Conservation (phyloP, 2,888 invertebrate genomes). For the Eupithecia abbreviata region DNA sequence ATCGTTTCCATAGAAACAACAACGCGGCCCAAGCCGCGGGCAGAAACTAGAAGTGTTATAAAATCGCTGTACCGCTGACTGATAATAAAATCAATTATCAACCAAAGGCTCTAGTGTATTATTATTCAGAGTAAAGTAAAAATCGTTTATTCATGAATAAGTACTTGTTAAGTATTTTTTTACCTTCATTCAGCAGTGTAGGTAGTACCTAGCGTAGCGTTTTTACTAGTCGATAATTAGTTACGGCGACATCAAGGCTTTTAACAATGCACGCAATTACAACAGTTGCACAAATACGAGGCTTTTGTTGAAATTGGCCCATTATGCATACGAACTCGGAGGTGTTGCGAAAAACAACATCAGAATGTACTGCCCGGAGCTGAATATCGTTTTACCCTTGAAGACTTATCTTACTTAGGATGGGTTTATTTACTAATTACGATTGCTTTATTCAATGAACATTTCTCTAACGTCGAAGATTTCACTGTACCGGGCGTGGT, state of each 20-base stretch:
- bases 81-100: neutral
- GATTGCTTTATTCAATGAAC: neutral
- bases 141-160: too few relatives aligned
- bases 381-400: neutral
- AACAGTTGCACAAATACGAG: slow-evolving; percentile 34
- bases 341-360: slow-evolving; percentile 32
- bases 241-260: slow-evolving; percentile 27
- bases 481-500: neutral
- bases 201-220: neutral
- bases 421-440: neutral
- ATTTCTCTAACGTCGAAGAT: neutral
- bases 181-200: neutral
- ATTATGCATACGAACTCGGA: slow-evolving; percentile 19
- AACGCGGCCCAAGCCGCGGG: neutral
- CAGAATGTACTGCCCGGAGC: slow-evolving; percentile 13
- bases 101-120: neutral
- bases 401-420: neutral
- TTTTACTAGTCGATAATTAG: slow-evolving; percentile 14
- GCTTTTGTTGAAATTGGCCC: slow-evolving; percentile 37
- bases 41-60: neutral
- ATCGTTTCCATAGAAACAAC: neutral
- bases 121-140: neutral
- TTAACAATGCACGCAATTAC: slow-evolving; percentile 34
- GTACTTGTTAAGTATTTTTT: too few relatives aligned
- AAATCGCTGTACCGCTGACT: neutral